phyloP scores from a whole-genome alignment of 2,888 invertebrate genomes.

The Formica aserva region DNA sequence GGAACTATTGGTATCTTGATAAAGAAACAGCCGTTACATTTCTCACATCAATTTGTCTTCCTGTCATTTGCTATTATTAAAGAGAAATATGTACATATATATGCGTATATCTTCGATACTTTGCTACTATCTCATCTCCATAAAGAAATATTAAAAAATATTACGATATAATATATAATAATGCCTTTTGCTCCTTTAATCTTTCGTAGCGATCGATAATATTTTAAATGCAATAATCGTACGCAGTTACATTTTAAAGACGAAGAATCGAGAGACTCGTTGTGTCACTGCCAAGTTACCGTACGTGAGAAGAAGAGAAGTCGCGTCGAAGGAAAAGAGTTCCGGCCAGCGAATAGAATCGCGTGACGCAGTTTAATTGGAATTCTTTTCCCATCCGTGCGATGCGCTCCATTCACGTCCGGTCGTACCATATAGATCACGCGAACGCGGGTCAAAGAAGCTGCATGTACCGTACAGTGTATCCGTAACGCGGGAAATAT shows the following conservation, averaged over 20 bases:
- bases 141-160: not conserved
- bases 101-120: not conserved
- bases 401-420: not conserved
- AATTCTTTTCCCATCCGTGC: slow-evolving; percentile 64
- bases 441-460: slow-evolving; percentile 28
- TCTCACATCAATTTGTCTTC: not conserved
- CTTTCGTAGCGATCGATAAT: not conserved
- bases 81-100: not conserved
- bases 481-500: not conserved
- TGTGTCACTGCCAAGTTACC: not conserved
- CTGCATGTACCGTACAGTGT: slow-evolving; percentile 20
- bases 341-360: slow-evolving; percentile 42
- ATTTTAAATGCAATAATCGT: not conserved
- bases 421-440: slow-evolving; percentile 45
- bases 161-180: not conserved
- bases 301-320: slow-evolving; percentile 1
- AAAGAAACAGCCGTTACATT: not conserved
- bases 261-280: not conserved
- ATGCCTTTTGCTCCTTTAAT: not conserved
- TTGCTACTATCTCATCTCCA: not conserved
- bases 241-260: not conserved
- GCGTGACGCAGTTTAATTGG: slow-evolving; percentile 66
- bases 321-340: not conserved
- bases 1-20: not conserved
- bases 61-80: not conserved